These are phyloP conservation scores for Crypturellus tataupa DNA, from an alignment of 2,797 vertebrate species.

Conservation along the genomic window DNA sequence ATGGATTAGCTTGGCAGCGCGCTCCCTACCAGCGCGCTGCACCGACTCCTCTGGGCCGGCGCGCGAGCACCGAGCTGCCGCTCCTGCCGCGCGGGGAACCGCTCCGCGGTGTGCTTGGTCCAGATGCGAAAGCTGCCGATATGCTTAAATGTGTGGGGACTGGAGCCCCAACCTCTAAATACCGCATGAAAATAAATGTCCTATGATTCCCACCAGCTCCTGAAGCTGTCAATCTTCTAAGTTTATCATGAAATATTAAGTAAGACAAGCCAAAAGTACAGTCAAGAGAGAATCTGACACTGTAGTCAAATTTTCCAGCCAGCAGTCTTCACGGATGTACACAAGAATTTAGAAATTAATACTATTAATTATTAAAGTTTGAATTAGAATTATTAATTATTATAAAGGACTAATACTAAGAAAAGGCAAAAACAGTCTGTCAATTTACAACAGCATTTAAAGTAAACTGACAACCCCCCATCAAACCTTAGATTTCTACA, in stretches of 20 bases:
- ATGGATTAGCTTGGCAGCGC: constrained; percentile 43
- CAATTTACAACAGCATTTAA: constrained; percentile 6
- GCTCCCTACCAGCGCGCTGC: constrained; percentile 32
- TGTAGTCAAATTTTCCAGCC: constrained; percentile 24
- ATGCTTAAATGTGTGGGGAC: not conserved
- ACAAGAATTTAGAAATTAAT: constrained; percentile 31
- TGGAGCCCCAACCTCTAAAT: constrained; percentile 49
- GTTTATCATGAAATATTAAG: constrained; percentile 71
- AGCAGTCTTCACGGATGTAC: constrained; percentile 21
- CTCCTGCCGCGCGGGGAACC: constrained; percentile 37
- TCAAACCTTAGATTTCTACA: not conserved
- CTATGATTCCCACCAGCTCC: constrained; percentile 63
- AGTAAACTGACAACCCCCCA: not conserved
- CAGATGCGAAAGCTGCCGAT: not conserved
- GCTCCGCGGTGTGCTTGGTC: not conserved
- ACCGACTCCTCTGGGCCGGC: not conserved
- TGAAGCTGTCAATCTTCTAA: constrained; percentile 74
- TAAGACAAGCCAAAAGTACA: constrained; percentile 42
- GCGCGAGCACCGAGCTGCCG: constrained; percentile 11
- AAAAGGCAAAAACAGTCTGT: not conserved
- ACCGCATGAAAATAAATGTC: constrained; percentile 67
- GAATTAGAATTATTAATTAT: not conserved
- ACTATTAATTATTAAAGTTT: not conserved
- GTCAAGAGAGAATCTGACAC: constrained; percentile 42
- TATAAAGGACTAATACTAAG: not conserved